These are phyloP conservation scores for Gasterosteus aculeatus DNA, from an alignment of 2,113 vertebrate species.

Conservation along the genomic window DNA sequence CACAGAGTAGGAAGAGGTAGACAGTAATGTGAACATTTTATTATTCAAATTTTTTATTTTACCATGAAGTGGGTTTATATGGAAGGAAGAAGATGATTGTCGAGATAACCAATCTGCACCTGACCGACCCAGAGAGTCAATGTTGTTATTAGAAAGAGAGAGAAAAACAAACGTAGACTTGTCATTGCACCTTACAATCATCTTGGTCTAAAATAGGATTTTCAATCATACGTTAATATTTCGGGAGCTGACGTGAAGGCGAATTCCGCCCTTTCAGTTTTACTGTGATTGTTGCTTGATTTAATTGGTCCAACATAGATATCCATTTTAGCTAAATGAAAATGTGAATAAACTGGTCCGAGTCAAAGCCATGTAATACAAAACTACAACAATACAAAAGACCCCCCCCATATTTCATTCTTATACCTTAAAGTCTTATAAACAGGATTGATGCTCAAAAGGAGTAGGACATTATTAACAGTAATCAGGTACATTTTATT, in stretches of 20 bases:
- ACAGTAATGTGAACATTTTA: slow-evolving; percentile 84
- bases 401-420: slow-evolving; percentile 32
- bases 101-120: slow-evolving; percentile 69
- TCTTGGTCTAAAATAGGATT: slow-evolving; percentile 76
- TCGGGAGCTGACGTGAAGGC: slow-evolving; percentile 53
- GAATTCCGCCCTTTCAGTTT: slow-evolving; percentile 51
- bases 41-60: slow-evolving; percentile 76
- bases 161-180: slow-evolving; percentile 48
- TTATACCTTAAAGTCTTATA: slow-evolving; percentile 24
- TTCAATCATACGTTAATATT: slow-evolving; percentile 67
- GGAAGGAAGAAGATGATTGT: slow-evolving; percentile 71
- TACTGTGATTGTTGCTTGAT: slow-evolving; percentile 58
- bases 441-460: slow-evolving; percentile 31
- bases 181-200: slow-evolving; percentile 82
- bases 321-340: slow-evolving; percentile 49
- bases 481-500: slow-evolving; percentile 34
- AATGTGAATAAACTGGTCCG: slow-evolving; percentile 53
- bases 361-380: slow-evolving; percentile 29
- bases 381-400: slow-evolving; percentile 27
- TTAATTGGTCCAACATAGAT: slow-evolving; percentile 52
- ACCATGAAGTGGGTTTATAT: slow-evolving; percentile 77
- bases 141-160: slow-evolving; percentile 66
- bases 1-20: slow-evolving; percentile 71
- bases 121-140: slow-evolving; percentile 64
- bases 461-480: slow-evolving; percentile 33